Conservation (phyloP, 2,113 vertebrate genomes). For the Apistogramma diplotaenia region DNA sequence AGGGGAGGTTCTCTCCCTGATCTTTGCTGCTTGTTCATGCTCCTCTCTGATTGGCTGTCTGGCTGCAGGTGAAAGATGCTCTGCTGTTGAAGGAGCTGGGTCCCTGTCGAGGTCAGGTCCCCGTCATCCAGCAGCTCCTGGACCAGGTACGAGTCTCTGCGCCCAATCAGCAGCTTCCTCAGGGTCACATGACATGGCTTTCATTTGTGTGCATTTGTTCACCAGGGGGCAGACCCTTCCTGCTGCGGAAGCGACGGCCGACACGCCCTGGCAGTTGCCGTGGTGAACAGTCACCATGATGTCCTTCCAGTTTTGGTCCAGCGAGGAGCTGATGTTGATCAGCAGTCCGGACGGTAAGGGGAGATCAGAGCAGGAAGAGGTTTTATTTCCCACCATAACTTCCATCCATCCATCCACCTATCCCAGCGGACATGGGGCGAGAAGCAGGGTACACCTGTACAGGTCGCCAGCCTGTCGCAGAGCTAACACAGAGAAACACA, state of each 20-base stretch:
- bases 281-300: slow-evolving; percentile 72
- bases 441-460: too few species aligned
- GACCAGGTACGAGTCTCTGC: slow-evolving; percentile 71
- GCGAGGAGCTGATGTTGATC: slow-evolving; percentile 79
- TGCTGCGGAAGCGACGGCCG: slow-evolving; percentile 58
- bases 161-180: slow-evolving; percentile 6
- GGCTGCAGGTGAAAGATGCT: slow-evolving; percentile 35
- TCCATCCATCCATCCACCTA: too few species aligned
- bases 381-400: too few species aligned
- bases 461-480: too few species aligned
- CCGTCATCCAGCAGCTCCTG: slow-evolving; percentile 79
- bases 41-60: background rate
- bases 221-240: slow-evolving; percentile 85
- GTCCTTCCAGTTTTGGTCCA: slow-evolving; percentile 79
- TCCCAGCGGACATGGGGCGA: too few species aligned
- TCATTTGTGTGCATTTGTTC: background rate
- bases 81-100: slow-evolving; percentile 80
- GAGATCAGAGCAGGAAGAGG: background rate
- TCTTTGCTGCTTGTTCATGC: background rate
- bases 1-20: background rate
- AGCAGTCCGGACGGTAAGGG: slow-evolving; percentile 81
- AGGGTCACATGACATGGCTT: background rate
- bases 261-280: slow-evolving; percentile 74
- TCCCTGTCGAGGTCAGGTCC: slow-evolving; percentile 72
- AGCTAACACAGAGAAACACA: too few species aligned